phyloP scores from a whole-genome alignment of 1,140 invertebrate genomes.

The Drosophila dunni region DNA sequence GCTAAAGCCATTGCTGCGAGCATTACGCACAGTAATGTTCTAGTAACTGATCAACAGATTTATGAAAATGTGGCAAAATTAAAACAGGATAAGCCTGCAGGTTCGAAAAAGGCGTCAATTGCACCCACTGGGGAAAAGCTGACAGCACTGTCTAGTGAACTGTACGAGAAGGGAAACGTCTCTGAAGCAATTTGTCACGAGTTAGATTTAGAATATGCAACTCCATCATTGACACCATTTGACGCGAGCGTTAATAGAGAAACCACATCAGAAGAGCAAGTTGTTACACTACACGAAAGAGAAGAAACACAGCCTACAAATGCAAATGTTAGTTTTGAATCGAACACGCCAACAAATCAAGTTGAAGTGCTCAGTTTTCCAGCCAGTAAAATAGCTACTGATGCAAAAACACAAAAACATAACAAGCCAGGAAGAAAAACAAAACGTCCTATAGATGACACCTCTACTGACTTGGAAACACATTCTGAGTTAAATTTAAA shows the following conservation, averaged over 20 bases:
- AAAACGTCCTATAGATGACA: conserved; percentile 38
- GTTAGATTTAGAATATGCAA: conserved; percentile 27
- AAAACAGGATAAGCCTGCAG: conserved; percentile 49
- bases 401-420: conserved; percentile 8
- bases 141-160: conserved; percentile 44
- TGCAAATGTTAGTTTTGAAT: conserved; percentile 41
- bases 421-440: conserved; percentile 26
- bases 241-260: conserved; percentile 61
- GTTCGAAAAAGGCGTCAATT: conserved; percentile 42
- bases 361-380: conserved; percentile 27
- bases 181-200: conserved; percentile 16
- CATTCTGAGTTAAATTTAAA: conserved; percentile 13
- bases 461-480: conserved; percentile 15
- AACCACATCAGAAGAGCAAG: conserved; percentile 52
- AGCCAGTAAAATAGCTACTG: not conserved
- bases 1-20: conserved; percentile 29
- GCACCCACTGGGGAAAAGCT: conserved; percentile 19
- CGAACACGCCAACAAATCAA: conserved; percentile 44
- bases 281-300: conserved; percentile 10
- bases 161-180: conserved; percentile 43
- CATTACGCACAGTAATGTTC: conserved; percentile 52
- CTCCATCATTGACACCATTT: conserved; percentile 39
- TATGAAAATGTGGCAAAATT: conserved; percentile 68
- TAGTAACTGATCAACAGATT: conserved; percentile 68
- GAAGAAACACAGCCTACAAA: conserved; percentile 32